Percentiles rank a stretch among this genome's conserved stretches.
Evolutionary conservation across 2,797 vertebrate species (phyloP).

Genomic region (Crocodylus rhombifer): DNA sequence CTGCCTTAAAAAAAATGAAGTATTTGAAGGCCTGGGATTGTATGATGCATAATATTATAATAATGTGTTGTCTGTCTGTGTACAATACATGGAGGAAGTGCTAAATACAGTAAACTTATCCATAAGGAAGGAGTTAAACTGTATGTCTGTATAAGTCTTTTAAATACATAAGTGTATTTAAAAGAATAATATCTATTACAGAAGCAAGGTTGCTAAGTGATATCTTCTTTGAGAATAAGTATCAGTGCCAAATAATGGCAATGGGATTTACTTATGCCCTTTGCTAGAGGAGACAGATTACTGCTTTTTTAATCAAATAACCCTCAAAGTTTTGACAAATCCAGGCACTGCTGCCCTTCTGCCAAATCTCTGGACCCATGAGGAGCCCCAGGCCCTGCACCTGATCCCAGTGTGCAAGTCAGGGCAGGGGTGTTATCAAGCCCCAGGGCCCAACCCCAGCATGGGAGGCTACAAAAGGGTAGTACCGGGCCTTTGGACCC

Average conservation of each 20-base stretch:
- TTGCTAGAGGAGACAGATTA: background rate
- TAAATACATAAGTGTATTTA: background rate
- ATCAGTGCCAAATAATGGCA: conserved; percentile 4
- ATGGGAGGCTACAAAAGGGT: background rate
- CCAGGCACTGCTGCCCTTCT: background rate
- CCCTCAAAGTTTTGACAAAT: background rate
- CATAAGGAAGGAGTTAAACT: background rate
- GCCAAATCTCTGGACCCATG: background rate
- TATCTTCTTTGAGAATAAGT: background rate
- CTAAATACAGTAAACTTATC: conserved; percentile 13
- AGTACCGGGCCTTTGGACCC: background rate
- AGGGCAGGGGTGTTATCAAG: background rate
- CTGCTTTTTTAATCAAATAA: background rate
- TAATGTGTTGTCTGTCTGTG: background rate
- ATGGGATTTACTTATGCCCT: background rate
- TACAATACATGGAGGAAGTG: background rate
- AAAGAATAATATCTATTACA: background rate
- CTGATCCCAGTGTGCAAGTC: background rate
- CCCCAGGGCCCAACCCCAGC: rapidly evolving
- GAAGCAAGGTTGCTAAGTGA: conserved; percentile 18
- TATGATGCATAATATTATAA: conserved; percentile 8
- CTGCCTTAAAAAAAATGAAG: conserved; percentile 15
- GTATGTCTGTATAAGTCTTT: background rate
- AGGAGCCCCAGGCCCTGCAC: background rate
- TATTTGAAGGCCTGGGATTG: conserved; percentile 42